Conservation (phyloP, 1,140 invertebrate species). For the Aradophagus sp. region DNA sequence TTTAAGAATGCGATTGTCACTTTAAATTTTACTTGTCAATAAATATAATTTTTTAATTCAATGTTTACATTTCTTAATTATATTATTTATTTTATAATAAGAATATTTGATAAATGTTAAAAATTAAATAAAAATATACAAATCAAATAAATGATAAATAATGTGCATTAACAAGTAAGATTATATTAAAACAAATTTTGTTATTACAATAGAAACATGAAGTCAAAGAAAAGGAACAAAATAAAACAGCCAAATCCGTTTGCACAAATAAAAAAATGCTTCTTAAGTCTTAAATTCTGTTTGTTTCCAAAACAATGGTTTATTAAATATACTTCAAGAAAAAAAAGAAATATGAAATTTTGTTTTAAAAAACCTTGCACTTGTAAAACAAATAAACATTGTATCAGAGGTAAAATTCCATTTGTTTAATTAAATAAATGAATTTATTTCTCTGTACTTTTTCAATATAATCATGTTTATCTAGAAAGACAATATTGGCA, state of each 20-base stretch:
- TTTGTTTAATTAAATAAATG: too few species aligned
- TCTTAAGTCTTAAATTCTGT: constrained; percentile 2
- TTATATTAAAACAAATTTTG: too few species aligned
- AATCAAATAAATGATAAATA: too few species aligned
- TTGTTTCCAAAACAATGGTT: constrained; percentile 24
- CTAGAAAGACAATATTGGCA: constrained; percentile 7
- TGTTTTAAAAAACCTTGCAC: constrained; percentile 17
- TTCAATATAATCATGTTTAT: not conserved
- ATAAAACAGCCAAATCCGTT: not conserved
- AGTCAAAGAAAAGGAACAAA: not conserved
- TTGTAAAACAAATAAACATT: constrained; percentile 16
- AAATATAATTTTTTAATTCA: too few species aligned
- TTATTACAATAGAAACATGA: not conserved
- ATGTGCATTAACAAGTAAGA: too few species aligned
- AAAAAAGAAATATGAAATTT: not conserved
- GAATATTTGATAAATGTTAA: too few species aligned
- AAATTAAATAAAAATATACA: too few species aligned
- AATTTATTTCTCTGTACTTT: constrained; percentile 1
- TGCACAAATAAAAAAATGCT: constrained; percentile 10
- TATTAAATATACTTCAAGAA: not conserved
- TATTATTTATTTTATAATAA: too few species aligned
- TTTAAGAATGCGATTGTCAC: too few species aligned
- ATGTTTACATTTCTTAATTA: too few species aligned
- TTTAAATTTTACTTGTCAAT: too few species aligned
- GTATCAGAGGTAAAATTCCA: constrained; percentile 12